Evolutionary conservation across 2,888 invertebrate genomes (phyloP).

Genomic region (Tubulanus polymorphus): DNA sequence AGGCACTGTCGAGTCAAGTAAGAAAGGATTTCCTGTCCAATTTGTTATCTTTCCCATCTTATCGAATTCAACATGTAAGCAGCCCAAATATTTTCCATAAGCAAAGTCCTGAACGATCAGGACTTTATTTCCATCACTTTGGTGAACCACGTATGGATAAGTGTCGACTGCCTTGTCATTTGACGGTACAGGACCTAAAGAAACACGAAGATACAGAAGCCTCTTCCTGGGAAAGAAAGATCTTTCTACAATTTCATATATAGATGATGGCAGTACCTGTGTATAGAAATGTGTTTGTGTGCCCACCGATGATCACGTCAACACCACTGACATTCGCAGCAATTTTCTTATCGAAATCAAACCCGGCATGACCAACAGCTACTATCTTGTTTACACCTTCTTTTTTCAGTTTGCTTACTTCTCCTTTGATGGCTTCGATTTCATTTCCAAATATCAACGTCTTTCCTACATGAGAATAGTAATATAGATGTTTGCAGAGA

Average conservation of each 20-base stretch:
- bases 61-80: conserved; percentile 69
- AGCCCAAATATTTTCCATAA: conserved; percentile 85
- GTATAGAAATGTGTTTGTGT: conserved; percentile 85
- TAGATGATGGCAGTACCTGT: no score
- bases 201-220: no score
- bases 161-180: conserved; percentile 67
- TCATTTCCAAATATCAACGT: conserved; percentile 34
- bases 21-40: conserved; percentile 71
- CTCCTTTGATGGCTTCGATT: conserved; percentile 25
- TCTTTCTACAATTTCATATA: no score
- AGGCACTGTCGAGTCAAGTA: conserved; percentile 64
- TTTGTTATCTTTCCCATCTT: conserved; percentile 65
- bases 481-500: no score
- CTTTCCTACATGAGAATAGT: no score
- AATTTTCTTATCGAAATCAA: conserved; percentile 69
- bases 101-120: conserved; percentile 85
- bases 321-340: conserved; percentile 72
- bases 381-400: conserved; percentile 75
- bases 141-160: conserved; percentile 72
- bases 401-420: conserved; percentile 27
- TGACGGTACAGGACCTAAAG: conserved; percentile 61
- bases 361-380: conserved; percentile 87
- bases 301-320: conserved; percentile 86
- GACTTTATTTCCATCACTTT: conserved; percentile 48
- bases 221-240: no score